Base-by-base conservation (phyloP, 2,797 vertebrate genomes). In the Loriculus beryllinus region DNA sequence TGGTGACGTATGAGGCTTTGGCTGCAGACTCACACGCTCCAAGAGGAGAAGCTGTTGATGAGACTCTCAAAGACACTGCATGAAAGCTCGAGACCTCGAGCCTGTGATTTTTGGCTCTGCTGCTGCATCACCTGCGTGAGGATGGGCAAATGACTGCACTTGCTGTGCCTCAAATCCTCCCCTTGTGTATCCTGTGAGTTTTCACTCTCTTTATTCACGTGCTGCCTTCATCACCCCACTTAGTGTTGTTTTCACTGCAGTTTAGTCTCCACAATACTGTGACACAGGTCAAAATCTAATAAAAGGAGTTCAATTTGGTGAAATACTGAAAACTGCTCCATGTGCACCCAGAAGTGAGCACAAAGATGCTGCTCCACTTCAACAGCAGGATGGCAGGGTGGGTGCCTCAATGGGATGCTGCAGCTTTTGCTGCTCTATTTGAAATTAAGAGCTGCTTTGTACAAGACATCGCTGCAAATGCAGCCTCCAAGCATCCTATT, bases 1-100 rank as follows among this genome's bases (percentile, higher is more conserved):
- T 71, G 92, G 90, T 96, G 96, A 97, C 6, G 84, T 82, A 84
- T 91, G 51, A 64, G 78, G 72, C 83, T 90, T 80, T 35, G 76
- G 86, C 89, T n/a, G 2, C 31, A 6, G 94, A 72, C 37, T 57
- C 7, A 3, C 72, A 15, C 3, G 14, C 72, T 83, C 64, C 3
- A 2, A 2, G 51, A 3, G 8, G 71, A 16, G 43, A 56, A 45
- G 77, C 74, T 23, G 64, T 33, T 17, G 82, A 74, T 77, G 91
- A 81, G 63, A 22, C 9, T 54, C 7, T 26, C 63, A 48, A 42
- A 45, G 59, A 62, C 78, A 60, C 3, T 0, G 56, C 10, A 22
- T 2, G 10, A 45, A 35, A 47, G 22, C 33, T 28, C 12, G 43
- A 43, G 59, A 20, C 8, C 52, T 19, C 13, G 0, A 51, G 14